Conservation (phyloP, 2,113 vertebrate genomes). For the Urocolius indicus region DNA sequence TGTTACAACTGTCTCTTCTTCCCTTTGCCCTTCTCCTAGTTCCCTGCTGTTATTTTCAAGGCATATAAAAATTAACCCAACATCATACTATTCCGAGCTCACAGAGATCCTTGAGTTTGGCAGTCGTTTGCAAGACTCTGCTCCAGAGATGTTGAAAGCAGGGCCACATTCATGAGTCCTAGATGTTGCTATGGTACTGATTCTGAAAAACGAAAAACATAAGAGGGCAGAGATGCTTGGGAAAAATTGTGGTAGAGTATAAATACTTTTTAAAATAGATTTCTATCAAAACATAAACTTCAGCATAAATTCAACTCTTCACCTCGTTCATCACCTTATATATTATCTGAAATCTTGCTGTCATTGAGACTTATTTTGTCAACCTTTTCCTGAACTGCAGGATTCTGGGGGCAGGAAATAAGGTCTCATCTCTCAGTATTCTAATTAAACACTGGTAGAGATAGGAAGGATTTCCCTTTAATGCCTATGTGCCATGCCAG, state of each 20-base stretch:
- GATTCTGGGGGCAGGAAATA: not conserved
- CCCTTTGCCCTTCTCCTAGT: not conserved
- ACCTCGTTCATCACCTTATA: slow-evolving; percentile 28
- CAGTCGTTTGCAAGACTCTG: not conserved
- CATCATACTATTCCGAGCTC: not conserved
- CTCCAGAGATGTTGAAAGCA: slow-evolving; percentile 11
- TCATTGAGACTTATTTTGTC: slow-evolving; percentile 19
- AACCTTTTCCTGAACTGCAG: slow-evolving; percentile 21
- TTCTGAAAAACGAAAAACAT: slow-evolving; percentile 54
- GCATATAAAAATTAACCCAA: not conserved
- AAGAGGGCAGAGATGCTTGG: slow-evolving; percentile 64
- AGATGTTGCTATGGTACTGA: slow-evolving; percentile 56
- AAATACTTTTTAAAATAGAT: slow-evolving; percentile 57
- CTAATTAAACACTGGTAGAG: not conserved
- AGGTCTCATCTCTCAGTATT: not conserved
- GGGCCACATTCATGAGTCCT: slow-evolving; percentile 32
- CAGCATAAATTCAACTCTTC: slow-evolving; percentile 19
- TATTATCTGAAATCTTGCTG: slow-evolving; percentile 30
- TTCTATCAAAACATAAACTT: slow-evolving; percentile 61
- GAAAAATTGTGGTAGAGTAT: slow-evolving; percentile 42
- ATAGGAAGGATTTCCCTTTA: not conserved
- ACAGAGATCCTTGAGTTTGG: slow-evolving; percentile 22
- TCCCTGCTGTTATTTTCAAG: slow-evolving; percentile 17
- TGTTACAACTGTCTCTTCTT: not conserved
- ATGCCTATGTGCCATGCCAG: not conserved